phyloP scores from a whole-genome alignment of 2,888 invertebrate genomes.

The Patella pellucida region DNA sequence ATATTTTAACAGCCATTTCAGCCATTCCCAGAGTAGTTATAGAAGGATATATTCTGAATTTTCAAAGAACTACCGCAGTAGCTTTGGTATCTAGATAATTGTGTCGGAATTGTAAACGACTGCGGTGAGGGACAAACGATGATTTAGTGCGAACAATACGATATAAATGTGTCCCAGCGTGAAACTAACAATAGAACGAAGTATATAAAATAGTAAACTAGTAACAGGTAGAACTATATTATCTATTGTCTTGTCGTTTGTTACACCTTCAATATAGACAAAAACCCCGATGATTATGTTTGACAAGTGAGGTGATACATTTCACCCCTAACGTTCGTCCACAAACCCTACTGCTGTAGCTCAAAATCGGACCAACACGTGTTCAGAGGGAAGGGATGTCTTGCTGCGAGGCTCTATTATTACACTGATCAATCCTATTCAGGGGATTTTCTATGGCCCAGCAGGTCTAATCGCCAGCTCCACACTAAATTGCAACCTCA shows the following conservation, averaged over 20 bases:
- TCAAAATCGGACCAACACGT: neutral
- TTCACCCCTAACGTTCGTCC: neutral
- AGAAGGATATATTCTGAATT: no score
- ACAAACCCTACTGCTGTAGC: neutral
- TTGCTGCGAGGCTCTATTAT: constrained; percentile 22
- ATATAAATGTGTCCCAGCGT: no score
- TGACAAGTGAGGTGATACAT: constrained; percentile 8
- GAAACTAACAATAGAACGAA: no score
- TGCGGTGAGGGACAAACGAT: neutral
- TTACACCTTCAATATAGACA: no score
- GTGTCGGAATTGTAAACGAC: neutral
- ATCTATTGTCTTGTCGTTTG: no score
- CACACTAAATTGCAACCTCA: constrained; percentile 25
- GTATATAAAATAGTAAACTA: no score
- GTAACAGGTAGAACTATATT: no score
- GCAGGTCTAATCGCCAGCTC: constrained; percentile 21
- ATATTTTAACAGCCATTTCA: no score
- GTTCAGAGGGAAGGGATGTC: neutral
- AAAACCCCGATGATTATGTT: neutral
- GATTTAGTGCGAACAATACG: constrained; percentile 6
- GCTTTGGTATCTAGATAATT: neutral
- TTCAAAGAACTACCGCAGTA: constrained; percentile 4
- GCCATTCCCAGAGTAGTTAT: no score
- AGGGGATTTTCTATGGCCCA: constrained; percentile 24
- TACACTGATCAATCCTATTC: constrained; percentile 17